Percentiles rank a stretch among this genome's conserved stretches.
These are phyloP conservation scores for Drosophila navojoa DNA, from an alignment of 1,140 invertebrate species.

Conservation along the genomic window DNA sequence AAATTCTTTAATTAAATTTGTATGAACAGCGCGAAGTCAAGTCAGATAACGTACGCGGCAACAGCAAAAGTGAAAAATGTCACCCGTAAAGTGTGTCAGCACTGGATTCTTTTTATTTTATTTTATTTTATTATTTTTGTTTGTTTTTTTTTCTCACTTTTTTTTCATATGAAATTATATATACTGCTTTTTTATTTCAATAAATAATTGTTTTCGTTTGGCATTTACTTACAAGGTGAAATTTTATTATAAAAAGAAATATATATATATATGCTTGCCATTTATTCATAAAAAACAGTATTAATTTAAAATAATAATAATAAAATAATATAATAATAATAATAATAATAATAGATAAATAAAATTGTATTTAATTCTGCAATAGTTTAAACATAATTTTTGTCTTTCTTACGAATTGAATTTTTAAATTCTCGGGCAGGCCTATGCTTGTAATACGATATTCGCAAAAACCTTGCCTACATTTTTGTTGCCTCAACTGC, in stretches of 20 bases:
- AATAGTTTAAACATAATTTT: too few relatives aligned
- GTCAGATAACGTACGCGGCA: constrained; percentile 35
- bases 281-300: too few relatives aligned
- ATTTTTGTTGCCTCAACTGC: neutral
- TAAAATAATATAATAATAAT: too few relatives aligned
- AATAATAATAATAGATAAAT: too few relatives aligned
- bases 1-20: constrained; percentile 79
- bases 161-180: constrained; percentile 24
- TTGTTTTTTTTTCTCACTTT: neutral
- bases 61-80: constrained; percentile 39
- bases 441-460: constrained; percentile 13
- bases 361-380: too few relatives aligned
- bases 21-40: constrained; percentile 46
- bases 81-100: constrained; percentile 37
- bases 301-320: too few relatives aligned
- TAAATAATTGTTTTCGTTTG: constrained; percentile 28
- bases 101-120: constrained; percentile 2
- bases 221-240: constrained; percentile 1
- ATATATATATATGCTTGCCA: too few relatives aligned
- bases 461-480: neutral
- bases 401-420: neutral
- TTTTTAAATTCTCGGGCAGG: neutral
- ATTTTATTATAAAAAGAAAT: too few relatives aligned
- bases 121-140: constrained; percentile 3
- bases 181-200: constrained; percentile 12